Percentiles rank a stretch among this genome's conserved stretches.
Evolutionary conservation across 35 echinoderm and acorn worm genomes (phyloP).

Genomic region (Heliocidaris erythrogramma): DNA sequence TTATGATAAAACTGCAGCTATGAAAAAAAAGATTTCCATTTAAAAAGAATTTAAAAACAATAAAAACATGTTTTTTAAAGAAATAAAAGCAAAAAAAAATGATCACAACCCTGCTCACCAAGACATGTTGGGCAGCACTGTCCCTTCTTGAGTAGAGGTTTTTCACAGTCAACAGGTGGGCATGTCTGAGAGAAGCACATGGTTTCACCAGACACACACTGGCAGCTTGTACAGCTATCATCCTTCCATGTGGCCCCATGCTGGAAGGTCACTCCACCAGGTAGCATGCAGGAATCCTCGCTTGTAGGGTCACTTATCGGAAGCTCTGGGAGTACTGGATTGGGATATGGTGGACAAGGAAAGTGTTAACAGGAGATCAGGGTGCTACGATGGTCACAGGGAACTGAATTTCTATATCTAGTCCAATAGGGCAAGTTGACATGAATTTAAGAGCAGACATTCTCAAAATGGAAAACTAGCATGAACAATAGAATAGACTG

Average conservation of each 20-base stretch:
- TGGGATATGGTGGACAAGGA: background rate
- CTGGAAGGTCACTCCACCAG: slow-evolving; percentile 60
- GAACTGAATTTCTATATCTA: too few relatives aligned
- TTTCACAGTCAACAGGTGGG: slow-evolving; percentile 73
- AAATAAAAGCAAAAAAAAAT: background rate
- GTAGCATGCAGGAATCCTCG: slow-evolving; percentile 46
- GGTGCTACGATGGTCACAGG: too few relatives aligned
- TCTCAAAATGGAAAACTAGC: too few relatives aligned
- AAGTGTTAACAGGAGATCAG: background rate
- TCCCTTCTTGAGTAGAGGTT: slow-evolving; percentile 89
- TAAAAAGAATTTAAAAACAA: slow-evolving; percentile 4
- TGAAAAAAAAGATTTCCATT: background rate
- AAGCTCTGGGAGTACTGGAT: background rate
- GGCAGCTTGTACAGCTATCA: slow-evolving; percentile 95
- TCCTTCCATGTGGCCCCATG: slow-evolving; percentile 89
- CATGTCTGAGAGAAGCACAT: slow-evolving; percentile 88
- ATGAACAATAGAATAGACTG: too few relatives aligned
- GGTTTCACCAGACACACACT: slow-evolving; percentile 69
- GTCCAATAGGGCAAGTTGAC: too few relatives aligned
- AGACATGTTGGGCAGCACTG: slow-evolving; percentile 95
- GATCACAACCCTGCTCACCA: slow-evolving; percentile 49
- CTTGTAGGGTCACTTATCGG: background rate
- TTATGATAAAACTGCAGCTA: background rate
- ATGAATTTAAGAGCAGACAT: too few relatives aligned
- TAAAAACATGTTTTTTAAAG: background rate